Evolutionary conservation across 2,113 vertebrate genomes (phyloP).

Genomic region (Poeciliopsis retropinna): DNA sequence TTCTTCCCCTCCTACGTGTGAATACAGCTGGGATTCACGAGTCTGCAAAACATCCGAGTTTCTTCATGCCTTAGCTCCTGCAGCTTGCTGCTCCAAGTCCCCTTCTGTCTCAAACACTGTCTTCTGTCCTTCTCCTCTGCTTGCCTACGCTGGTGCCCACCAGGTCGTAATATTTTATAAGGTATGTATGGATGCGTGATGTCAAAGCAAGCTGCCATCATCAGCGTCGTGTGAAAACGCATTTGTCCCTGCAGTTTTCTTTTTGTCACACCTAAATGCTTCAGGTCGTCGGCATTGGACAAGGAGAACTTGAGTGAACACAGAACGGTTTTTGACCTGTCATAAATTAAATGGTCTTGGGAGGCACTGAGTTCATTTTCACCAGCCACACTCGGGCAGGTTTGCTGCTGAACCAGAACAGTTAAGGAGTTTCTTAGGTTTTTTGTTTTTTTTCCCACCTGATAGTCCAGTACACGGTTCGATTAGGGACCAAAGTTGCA

Average conservation of each 20-base stretch:
- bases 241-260: neutral
- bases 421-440: too few relatives aligned
- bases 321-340: too few relatives aligned
- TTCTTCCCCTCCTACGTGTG: slow-evolving; percentile 21
- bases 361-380: too few relatives aligned
- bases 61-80: slow-evolving; percentile 15
- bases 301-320: neutral
- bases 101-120: slow-evolving; percentile 61
- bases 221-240: slow-evolving; percentile 16
- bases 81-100: slow-evolving; percentile 26
- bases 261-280: neutral
- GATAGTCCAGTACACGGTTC: too few relatives aligned
- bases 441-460: too few relatives aligned
- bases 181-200: slow-evolving; percentile 76
- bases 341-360: too few relatives aligned
- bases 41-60: slow-evolving; percentile 13
- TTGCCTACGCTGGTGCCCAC: slow-evolving; percentile 67
- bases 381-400: too few relatives aligned
- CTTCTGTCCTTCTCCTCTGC: slow-evolving; percentile 76
- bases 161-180: slow-evolving; percentile 84
- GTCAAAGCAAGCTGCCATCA: slow-evolving; percentile 19
- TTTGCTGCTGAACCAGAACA: too few relatives aligned
- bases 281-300: neutral
- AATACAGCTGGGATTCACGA: slow-evolving; percentile 16
- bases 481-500: too few relatives aligned